Conservation (phyloP, 2,113 vertebrate genomes). For the Pyrgilauda ruficollis region DNA sequence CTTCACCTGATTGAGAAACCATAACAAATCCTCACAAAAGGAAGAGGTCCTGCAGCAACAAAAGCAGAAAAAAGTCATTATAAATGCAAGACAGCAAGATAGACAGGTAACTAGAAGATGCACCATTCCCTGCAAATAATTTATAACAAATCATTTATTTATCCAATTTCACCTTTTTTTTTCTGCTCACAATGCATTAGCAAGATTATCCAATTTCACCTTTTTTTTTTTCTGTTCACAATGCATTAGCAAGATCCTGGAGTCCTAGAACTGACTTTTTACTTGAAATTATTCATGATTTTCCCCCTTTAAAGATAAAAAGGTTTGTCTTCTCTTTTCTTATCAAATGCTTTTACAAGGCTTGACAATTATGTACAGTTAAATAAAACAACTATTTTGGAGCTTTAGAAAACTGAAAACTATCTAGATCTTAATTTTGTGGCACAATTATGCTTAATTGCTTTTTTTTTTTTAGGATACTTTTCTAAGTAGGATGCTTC, state of each 20-base stretch:
- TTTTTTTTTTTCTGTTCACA: constrained; percentile 8
- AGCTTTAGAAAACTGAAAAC: background rate
- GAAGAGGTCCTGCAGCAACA: background rate
- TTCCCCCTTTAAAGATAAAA: constrained; percentile 34
- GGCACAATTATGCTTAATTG: background rate
- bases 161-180: constrained; percentile 35
- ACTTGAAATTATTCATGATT: constrained; percentile 48
- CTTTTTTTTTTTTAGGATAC: background rate
- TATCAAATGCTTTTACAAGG: background rate
- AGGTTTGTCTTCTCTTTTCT: background rate
- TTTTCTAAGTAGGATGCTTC: background rate
- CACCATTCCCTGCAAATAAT: constrained; percentile 48
- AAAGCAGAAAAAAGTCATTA: constrained; percentile 8
- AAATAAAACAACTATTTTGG: background rate
- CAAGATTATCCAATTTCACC: constrained; percentile 35
- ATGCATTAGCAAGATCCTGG: background rate
- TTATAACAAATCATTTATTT: constrained; percentile 65
- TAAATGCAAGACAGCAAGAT: constrained; percentile 25
- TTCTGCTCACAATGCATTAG: constrained; percentile 11
- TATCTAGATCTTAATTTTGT: background rate
- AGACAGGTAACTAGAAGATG: constrained; percentile 43
- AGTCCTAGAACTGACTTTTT: constrained; percentile 7
- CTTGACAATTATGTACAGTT: background rate
- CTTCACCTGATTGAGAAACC: background rate
- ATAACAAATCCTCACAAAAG: background rate